Conservation (phyloP, 2,888 invertebrate species). For the Frankliniella intonsa region DNA sequence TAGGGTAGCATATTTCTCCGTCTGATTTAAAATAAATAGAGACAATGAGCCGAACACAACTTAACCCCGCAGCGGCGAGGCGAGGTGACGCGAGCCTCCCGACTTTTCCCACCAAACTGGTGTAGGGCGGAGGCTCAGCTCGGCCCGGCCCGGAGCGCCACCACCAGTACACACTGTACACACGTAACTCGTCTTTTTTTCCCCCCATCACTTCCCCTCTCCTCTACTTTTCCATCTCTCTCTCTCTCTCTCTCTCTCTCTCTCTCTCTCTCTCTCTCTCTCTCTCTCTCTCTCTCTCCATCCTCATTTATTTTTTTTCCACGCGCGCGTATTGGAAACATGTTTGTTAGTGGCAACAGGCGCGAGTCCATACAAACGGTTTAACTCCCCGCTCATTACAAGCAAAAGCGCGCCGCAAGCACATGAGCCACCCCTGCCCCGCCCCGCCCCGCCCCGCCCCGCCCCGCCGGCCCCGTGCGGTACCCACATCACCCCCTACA, state of each 20-base stretch:
- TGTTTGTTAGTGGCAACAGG: slow-evolving; percentile 25
- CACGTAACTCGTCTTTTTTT: no score
- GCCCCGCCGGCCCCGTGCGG: not conserved
- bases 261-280: not conserved
- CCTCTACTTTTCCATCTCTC: not conserved
- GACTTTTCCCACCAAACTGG: no score
- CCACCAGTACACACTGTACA: no score
- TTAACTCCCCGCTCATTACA: slow-evolving; percentile 4
- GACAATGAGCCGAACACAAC: no score
- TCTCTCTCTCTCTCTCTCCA: not conserved
- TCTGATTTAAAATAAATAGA: no score
- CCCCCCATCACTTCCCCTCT: no score
- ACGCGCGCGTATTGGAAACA: slow-evolving; percentile 3
- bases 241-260: not conserved
- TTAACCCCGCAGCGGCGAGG: no score
- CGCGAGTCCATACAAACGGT: slow-evolving; percentile 26
- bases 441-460: not conserved
- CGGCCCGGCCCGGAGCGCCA: no score
- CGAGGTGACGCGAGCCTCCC: no score
- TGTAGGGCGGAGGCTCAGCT: no score
- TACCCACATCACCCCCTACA: not conserved
- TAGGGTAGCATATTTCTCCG: no score
- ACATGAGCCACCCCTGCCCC: not conserved
- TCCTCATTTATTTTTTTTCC: not conserved
- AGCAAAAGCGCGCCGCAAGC: not conserved